Base-by-base conservation (phyloP, 2,797 vertebrate species). In the Cichlasoma orientale region DNA sequence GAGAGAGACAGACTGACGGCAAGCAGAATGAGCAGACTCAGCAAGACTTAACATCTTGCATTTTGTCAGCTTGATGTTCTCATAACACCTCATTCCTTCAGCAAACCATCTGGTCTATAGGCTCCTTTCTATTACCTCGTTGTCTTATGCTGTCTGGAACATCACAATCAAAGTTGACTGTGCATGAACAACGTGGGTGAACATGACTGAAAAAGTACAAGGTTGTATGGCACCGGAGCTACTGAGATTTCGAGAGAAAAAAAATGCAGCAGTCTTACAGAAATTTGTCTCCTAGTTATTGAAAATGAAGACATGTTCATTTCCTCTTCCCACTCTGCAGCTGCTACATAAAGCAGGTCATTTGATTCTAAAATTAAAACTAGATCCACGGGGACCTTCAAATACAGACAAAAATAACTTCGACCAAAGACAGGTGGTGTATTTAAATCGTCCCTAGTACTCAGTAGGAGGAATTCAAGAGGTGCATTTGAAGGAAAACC, bases 21-120 rank as follows among this genome's bases (percentile, higher is more conserved):
- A 58, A 77, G 74, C 80, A 84, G 72, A 68, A 82, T 69, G 58
- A 50, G 52, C 75, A 69, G 52, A 82, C 54, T 79, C 58, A 58
- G 82, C 80, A 68, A 59, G 19, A 74, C 74, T 88, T 53, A 3
- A 80, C 83, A 82, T 85, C 78, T 85, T 82, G 82, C 85, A 82
- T 31, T 75, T 58, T 80, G 79, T 87, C 85, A 87, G 82, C 80
- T 77, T 72, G 86, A 82, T 86, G 86, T 94, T 94, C 89, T 87
- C 79, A 80, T 88, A 90, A 90, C 90, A 91, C 59, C 88, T 87
- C 89, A 92, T 86, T 93, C 74, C 44, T 53, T 56, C 82, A 80
- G 57, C 57, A 72, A 82, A 89, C 93, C 91, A 92, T 90, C 87
- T 89, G 86, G 59, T 90, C 77, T 21, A 73, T 23, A 84, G 59